Conservation (phyloP, 1,140 invertebrate species). For the Piezodorus guildinii region DNA sequence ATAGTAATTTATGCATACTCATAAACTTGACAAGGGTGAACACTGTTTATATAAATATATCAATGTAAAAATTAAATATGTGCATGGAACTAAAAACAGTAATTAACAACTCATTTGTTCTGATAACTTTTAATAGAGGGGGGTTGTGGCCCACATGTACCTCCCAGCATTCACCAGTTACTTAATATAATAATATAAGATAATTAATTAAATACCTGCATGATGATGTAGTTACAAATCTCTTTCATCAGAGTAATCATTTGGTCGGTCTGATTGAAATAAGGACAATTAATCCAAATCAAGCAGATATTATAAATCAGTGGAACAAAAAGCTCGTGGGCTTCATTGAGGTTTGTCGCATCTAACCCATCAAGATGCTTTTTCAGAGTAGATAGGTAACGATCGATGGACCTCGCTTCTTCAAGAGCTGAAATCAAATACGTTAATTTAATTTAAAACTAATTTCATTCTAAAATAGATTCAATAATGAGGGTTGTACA, state of each 20-base stretch:
- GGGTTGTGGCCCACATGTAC: no score
- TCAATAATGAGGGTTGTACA: no score
- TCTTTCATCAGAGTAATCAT: conserved; percentile 60
- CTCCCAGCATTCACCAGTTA: no score
- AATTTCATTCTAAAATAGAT: no score
- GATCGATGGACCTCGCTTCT: conserved; percentile 53
- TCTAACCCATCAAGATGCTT: conserved; percentile 57
- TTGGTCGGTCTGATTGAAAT: conserved; percentile 63
- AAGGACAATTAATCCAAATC: conserved; percentile 70
- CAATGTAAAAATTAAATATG: no score
- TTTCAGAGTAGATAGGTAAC: conserved; percentile 49
- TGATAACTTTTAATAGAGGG: no score
- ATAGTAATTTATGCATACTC: no score
- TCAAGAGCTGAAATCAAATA: conserved; percentile 34
- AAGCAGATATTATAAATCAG: conserved; percentile 65
- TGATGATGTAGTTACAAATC: conserved; percentile 65
- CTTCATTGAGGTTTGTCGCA: conserved; percentile 51
- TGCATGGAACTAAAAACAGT: no score
- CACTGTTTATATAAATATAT: no score
- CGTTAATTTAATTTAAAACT: background rate
- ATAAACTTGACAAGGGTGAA: no score
- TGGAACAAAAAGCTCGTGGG: conserved; percentile 46
- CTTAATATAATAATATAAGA: no score
- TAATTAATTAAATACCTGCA: conserved; percentile 38
- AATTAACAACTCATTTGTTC: no score